These are phyloP conservation scores for Elachura formosa DNA, from an alignment of 2,113 vertebrate genomes.

Conservation along the genomic window DNA sequence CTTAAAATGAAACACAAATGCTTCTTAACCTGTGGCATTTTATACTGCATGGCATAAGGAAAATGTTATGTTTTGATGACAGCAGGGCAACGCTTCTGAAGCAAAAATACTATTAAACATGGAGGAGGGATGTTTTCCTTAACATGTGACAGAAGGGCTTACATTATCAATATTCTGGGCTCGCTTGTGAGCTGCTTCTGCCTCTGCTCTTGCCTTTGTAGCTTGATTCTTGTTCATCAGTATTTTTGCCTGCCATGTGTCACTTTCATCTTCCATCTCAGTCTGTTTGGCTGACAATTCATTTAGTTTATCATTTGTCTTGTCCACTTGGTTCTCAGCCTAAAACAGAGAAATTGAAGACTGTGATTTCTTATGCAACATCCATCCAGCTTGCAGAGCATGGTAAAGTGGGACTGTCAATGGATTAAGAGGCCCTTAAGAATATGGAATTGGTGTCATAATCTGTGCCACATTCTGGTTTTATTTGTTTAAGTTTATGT, in stretches of 20 bases:
- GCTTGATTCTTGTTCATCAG: slow-evolving; percentile 65
- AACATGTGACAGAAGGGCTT: neutral
- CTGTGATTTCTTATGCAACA: neutral
- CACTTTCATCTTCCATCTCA: slow-evolving; percentile 53
- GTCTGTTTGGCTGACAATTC: slow-evolving; percentile 38
- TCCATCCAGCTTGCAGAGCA: neutral
- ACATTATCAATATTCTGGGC: slow-evolving; percentile 56
- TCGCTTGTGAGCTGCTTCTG: slow-evolving; percentile 44
- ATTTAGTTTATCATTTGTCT: slow-evolving; percentile 41
- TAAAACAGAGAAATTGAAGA: slow-evolving; percentile 52
- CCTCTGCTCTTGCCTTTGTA: slow-evolving; percentile 36
- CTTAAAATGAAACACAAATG: neutral
- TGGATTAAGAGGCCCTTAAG: neutral
- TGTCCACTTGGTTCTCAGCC: slow-evolving; percentile 66
- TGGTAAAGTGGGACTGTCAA: neutral
- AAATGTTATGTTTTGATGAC: neutral
- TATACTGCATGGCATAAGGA: neutral
- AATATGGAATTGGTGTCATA: neutral
- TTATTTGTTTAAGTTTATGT: neutral
- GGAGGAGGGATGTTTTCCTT: neutral
- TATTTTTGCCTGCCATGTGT: slow-evolving; percentile 67
- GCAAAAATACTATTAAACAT: neutral
- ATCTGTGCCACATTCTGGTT: neutral
- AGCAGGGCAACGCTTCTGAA: neutral
- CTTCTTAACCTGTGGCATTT: neutral